Conservation (phyloP, 2,888 invertebrate species). For the Oeneis ivallda region DNA sequence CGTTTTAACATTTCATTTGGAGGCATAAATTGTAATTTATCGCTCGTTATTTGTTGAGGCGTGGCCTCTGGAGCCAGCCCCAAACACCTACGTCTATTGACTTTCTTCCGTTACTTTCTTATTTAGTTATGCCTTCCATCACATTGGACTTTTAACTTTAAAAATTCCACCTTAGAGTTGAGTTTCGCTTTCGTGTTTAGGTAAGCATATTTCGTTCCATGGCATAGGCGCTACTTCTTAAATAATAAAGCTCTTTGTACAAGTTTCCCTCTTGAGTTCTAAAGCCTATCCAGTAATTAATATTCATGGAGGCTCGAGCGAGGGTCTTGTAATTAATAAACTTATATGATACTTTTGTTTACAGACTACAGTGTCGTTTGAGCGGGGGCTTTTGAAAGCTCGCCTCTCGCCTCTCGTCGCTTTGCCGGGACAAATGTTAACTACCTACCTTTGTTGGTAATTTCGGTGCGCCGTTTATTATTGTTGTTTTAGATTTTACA, state of each 20-base stretch:
- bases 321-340: slow-evolving; percentile 82
- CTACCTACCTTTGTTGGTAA: slow-evolving; percentile 25
- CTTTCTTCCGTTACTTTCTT: slow-evolving; percentile 81
- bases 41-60: slow-evolving; percentile 61
- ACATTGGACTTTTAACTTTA: slow-evolving; percentile 51
- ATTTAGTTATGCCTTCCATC: slow-evolving; percentile 72
- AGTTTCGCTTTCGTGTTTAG: slow-evolving; percentile 39
- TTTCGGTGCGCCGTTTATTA: slow-evolving; percentile 16
- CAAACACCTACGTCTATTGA: slow-evolving; percentile 78
- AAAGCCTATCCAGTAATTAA: slow-evolving; percentile 81
- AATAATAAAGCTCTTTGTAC: slow-evolving; percentile 82
- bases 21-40: slow-evolving; percentile 39
- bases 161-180: slow-evolving; percentile 43
- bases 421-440: slow-evolving; percentile 27
- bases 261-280: slow-evolving; percentile 81
- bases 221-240: slow-evolving; percentile 75
- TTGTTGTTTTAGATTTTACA: slow-evolving; percentile 8
- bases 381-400: slow-evolving; percentile 48
- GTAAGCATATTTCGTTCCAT: slow-evolving; percentile 72
- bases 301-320: slow-evolving; percentile 79
- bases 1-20: slow-evolving; percentile 35
- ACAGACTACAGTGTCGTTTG: slow-evolving; percentile 69
- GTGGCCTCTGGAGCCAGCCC: slow-evolving; percentile 68
- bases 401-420: slow-evolving; percentile 23
- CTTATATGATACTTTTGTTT: slow-evolving; percentile 82